Evolutionary conservation across 2,888 invertebrate species (phyloP), one percentile per base, ranked within the genome.

Genomic region (Apodemia zela): DNA sequence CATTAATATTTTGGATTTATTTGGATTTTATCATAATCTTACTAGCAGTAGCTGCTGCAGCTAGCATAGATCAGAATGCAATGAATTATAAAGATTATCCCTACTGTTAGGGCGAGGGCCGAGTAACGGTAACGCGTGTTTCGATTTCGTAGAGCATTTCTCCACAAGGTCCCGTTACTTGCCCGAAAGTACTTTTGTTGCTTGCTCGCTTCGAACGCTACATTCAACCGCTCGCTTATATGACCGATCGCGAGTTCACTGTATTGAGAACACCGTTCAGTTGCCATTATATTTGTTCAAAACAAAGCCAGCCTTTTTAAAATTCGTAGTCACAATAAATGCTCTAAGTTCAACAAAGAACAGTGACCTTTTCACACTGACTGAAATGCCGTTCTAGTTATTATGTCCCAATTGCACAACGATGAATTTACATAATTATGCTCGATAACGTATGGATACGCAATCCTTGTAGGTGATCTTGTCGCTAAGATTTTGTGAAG

Each of bases 131-230:
- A 87, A 82, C 75, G 79, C 87, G 81, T 92, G 91, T 92, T 92
- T 92, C 92, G 92, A 87, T 92, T 92, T 92, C 92, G 89, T 92
- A 91, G 90, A 89, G 87, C 91, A 92, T 92, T 92, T 92, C 92
- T 91, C 92, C 85, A 81, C 73, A 71, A 69, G 68, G 80, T 92
- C 84, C 92, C 92, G 92, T 92, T 92, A 92, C 80, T 79, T 82
- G 87, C 78, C 85, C 87, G 89, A 90, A 90, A 90, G 89, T 87
- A 90, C 89, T 89, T 87, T 88, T 88, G 87, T 87, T 84, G 79
- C 78, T 73, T 74, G 81, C 81, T 76, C 79, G 79, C 76, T 68
- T 71, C 69, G 68, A 69, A 68, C 70, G 67, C 67, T 71, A 68
- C 71, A 73, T 75, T 72, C 75, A 68, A 74, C 76, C 80, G 75